Conservation (phyloP, 2,113 vertebrate species). For the Psettodes erumei region DNA sequence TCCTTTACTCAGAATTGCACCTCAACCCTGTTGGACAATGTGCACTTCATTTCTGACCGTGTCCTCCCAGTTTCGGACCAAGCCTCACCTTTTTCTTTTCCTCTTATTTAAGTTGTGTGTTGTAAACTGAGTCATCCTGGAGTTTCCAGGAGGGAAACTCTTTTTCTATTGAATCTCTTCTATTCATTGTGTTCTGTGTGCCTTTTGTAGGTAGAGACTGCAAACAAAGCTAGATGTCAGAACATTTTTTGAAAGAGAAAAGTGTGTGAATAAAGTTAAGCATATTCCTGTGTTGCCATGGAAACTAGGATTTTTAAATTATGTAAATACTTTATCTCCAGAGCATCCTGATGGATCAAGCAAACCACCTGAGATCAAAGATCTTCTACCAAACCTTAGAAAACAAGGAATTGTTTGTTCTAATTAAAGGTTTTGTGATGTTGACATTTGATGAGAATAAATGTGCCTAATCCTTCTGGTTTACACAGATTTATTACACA, state of each 20-base stretch:
- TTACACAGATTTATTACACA: conserved; percentile 85
- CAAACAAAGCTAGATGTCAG: conserved; percentile 48
- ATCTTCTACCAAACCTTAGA: conserved; percentile 30
- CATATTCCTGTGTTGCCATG: conserved; percentile 53
- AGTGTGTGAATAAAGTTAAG: conserved; percentile 34
- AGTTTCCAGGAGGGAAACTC: conserved; percentile 14
- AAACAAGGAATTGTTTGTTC: conserved; percentile 47
- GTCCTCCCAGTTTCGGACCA: conserved; percentile 64
- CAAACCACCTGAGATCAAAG: conserved; percentile 23
- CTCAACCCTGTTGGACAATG: conserved; percentile 36
- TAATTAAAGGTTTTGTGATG: conserved; percentile 59
- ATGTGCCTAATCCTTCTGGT: conserved; percentile 61
- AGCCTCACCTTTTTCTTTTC: conserved; percentile 43
- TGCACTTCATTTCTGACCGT: conserved; percentile 61
- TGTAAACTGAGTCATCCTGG: conserved; percentile 27
- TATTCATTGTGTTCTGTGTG: conserved; percentile 53
- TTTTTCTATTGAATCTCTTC: conserved; percentile 49
- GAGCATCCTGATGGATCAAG: conserved; percentile 12
- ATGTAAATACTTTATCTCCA: conserved; percentile 62
- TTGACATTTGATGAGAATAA: conserved; percentile 71
- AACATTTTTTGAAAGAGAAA: conserved; percentile 25
- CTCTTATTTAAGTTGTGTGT: conserved; percentile 38
- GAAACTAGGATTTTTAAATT: conserved; percentile 68
- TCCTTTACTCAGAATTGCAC: background rate
- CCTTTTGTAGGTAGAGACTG: conserved; percentile 50